A percentile compares a stretch with the other conserved stretches of the same genome.
These are phyloP conservation scores for Lanistes nyassanus DNA, from an alignment of 1,140 invertebrate species.

Conservation along the genomic window DNA sequence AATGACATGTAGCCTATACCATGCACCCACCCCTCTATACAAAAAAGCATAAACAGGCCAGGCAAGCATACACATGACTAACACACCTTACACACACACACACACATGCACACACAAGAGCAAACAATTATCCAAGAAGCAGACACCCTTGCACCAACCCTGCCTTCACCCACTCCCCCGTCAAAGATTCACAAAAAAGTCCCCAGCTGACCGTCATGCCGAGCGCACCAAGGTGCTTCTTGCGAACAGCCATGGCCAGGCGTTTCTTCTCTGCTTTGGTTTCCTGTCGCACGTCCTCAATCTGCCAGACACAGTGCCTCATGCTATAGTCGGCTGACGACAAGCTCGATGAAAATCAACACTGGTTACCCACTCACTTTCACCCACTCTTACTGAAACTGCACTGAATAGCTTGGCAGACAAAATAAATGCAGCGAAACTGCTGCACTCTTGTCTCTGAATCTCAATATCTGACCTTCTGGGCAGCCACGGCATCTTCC, in stretches of 20 bases:
- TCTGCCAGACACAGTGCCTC: constrained; percentile 67
- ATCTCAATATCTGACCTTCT: constrained; percentile 49
- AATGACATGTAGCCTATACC: too few species aligned
- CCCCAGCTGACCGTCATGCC: constrained; percentile 80
- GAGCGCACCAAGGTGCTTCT: constrained; percentile 93
- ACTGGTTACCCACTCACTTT: too few species aligned
- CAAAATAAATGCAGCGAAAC: not conserved
- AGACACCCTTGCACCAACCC: not conserved
- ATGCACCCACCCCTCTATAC: too few species aligned
- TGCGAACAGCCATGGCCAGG: constrained; percentile 95
- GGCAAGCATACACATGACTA: not conserved
- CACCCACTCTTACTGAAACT: too few species aligned
- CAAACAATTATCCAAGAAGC: not conserved
- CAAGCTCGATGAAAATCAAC: too few species aligned
- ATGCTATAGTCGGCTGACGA: too few species aligned
- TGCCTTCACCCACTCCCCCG: too few species aligned
- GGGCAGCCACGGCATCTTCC: constrained; percentile 76
- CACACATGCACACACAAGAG: not conserved
- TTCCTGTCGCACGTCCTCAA: constrained; percentile 91
- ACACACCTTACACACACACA: not conserved
- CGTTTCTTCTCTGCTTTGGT: constrained; percentile 95
- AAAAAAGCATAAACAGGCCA: not conserved
- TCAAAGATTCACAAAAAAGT: constrained; percentile 30
- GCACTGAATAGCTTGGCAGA: not conserved
- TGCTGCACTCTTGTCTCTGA: not conserved